phyloP scores from a whole-genome alignment of 2,888 invertebrate genomes.

The Thereva unica region DNA sequence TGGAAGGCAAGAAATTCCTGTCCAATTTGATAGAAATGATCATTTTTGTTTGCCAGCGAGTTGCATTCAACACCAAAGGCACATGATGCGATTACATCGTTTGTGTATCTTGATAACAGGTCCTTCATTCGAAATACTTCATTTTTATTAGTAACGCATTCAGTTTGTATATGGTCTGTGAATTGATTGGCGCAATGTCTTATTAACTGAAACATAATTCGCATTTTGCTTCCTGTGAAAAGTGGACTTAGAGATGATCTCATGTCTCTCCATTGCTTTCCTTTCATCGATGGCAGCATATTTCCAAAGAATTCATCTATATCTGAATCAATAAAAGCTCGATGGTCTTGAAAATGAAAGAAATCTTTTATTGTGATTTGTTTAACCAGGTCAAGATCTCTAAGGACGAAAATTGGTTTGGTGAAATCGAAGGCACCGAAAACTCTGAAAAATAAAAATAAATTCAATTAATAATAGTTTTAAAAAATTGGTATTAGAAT shows the following conservation, averaged over 20 bases:
- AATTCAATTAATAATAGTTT: too few species aligned
- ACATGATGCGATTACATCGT: constrained; percentile 62
- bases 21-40: constrained; percentile 60
- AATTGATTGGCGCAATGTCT: neutral
- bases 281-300: constrained; percentile 32
- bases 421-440: constrained; percentile 6
- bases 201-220: constrained; percentile 46
- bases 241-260: constrained; percentile 50
- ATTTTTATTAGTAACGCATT: neutral
- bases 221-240: constrained; percentile 53
- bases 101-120: constrained; percentile 58
- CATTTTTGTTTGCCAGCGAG: constrained; percentile 58
- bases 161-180: constrained; percentile 19
- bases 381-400: constrained; percentile 48
- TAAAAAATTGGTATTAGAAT: too few species aligned
- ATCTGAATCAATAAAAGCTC: neutral
- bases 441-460: neutral
- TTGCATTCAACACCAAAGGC: constrained; percentile 61
- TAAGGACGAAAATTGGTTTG: constrained; percentile 49
- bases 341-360: constrained; percentile 36
- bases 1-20: constrained; percentile 44
- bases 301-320: constrained; percentile 39
- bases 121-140: constrained; percentile 57
- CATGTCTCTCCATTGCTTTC: constrained; percentile 50
- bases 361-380: constrained; percentile 40